phyloP scores from a whole-genome alignment of 1,140 invertebrate genomes.

The Philopotamus ludificatus region DNA sequence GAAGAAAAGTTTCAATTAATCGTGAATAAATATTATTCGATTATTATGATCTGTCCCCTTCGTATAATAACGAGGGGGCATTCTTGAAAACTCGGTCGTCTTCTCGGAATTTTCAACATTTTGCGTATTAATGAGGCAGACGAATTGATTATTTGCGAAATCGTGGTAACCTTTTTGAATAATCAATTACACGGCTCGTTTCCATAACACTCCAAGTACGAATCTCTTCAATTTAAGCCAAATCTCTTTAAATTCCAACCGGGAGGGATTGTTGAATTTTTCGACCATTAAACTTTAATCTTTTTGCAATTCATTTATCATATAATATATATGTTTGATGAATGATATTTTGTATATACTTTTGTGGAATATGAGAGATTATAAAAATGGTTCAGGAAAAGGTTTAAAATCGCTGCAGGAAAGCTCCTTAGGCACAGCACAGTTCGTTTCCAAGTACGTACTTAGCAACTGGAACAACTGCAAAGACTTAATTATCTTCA shows the following conservation, averaged over 20 bases:
- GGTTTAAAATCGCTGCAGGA: background rate
- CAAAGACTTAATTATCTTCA: constrained; percentile 31
- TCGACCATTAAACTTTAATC: too few species aligned
- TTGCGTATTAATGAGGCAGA: background rate
- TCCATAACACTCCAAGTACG: background rate
- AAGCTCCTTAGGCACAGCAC: background rate
- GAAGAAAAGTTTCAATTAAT: too few species aligned
- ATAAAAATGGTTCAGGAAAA: background rate
- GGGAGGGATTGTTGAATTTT: too few species aligned
- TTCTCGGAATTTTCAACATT: too few species aligned
- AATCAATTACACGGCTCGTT: background rate
- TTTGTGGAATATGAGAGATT: background rate
- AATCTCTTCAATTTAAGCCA: background rate
- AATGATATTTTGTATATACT: too few species aligned
- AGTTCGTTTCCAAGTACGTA: constrained; percentile 1
- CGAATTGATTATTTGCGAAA: background rate
- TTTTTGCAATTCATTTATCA: too few species aligned
- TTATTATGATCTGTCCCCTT: too few species aligned
- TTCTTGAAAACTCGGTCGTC: too few species aligned
- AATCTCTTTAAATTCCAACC: too few species aligned
- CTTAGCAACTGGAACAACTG: constrained; percentile 23
- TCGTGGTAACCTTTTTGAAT: background rate
- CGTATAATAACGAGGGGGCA: too few species aligned
- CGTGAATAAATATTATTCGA: too few species aligned
- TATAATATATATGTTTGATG: too few species aligned